Conservation (phyloP, 2,113 vertebrate species). For the Hirundichthys speculiger region DNA sequence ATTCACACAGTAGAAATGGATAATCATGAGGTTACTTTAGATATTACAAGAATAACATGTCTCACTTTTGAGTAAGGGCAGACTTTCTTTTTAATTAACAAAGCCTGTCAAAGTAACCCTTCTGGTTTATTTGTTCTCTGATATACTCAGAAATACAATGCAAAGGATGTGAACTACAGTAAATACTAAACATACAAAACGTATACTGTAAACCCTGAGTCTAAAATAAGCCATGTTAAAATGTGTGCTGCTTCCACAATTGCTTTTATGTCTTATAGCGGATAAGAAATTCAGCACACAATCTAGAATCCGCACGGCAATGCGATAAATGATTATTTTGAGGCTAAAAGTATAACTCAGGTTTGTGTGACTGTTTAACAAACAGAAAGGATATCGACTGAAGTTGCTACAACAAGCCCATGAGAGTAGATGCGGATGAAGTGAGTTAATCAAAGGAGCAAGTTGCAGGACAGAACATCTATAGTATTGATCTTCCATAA, state of each 20-base stretch:
- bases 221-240: not conserved
- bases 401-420: conserved; percentile 57
- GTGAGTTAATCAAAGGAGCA: conserved; percentile 77
- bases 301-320: conserved; percentile 42
- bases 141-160: not conserved
- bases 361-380: conserved; percentile 65
- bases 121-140: conserved; percentile 36
- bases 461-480: conserved; percentile 65
- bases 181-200: not conserved
- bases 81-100: conserved; percentile 54
- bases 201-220: too few relatives aligned
- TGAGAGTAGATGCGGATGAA: conserved; percentile 69
- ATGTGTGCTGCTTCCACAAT: conserved; percentile 5
- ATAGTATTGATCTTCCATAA: conserved; percentile 77
- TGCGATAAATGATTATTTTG: conserved; percentile 40
- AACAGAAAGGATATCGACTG: conserved; percentile 61
- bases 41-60: too few relatives aligned
- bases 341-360: conserved; percentile 53
- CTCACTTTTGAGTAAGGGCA: too few relatives aligned
- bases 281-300: conserved; percentile 20
- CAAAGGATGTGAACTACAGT: not conserved
- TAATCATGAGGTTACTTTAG: too few relatives aligned
- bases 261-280: too few relatives aligned
- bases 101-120: conserved; percentile 50
- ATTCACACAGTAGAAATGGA: too few relatives aligned